phyloP scores from a whole-genome alignment of 2,113 vertebrate species.

The Heteronetta atricapilla region DNA sequence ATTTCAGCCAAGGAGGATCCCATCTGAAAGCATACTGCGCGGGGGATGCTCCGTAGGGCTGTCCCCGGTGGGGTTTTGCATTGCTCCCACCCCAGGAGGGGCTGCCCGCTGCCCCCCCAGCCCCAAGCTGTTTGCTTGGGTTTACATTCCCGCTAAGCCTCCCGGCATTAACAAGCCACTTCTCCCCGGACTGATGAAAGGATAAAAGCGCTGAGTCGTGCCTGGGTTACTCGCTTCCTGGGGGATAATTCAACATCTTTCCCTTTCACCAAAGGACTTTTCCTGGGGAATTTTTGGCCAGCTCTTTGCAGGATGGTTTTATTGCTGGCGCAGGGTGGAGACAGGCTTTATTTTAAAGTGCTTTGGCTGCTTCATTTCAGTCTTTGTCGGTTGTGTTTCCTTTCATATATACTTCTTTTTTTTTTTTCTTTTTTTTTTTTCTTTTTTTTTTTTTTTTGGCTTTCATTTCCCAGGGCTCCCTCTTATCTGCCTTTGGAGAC shows the following conservation, averaged over 20 bases:
- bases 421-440: no score
- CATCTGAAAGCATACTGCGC: accelerated
- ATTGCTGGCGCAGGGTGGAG: not conserved
- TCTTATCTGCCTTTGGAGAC: constrained; percentile 35
- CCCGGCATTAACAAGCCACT: not conserved
- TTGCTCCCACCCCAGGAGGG: not conserved
- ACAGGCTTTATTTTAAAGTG: constrained; percentile 22
- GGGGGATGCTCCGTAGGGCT: not conserved
- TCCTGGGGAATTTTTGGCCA: not conserved
- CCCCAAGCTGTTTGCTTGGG: not conserved
- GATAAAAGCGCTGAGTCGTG: not conserved
- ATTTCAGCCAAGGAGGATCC: not conserved
- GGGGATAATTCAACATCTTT: constrained; percentile 15
- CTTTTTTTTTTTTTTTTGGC: not conserved
- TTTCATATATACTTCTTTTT: not conserved
- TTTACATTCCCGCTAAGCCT: not conserved
- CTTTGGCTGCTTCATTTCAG: constrained; percentile 38
- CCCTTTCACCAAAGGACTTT: not conserved
- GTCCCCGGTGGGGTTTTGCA: accelerated
- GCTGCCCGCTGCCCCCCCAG: not conserved
- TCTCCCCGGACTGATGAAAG: not conserved
- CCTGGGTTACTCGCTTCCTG: not conserved
- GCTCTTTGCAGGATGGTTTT: constrained; percentile 22
- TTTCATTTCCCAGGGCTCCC: constrained; percentile 2
- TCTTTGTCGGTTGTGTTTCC: not conserved